Evolutionary conservation across 2,888 invertebrate genomes (phyloP).

Genomic region (Cheilosia impressa): DNA sequence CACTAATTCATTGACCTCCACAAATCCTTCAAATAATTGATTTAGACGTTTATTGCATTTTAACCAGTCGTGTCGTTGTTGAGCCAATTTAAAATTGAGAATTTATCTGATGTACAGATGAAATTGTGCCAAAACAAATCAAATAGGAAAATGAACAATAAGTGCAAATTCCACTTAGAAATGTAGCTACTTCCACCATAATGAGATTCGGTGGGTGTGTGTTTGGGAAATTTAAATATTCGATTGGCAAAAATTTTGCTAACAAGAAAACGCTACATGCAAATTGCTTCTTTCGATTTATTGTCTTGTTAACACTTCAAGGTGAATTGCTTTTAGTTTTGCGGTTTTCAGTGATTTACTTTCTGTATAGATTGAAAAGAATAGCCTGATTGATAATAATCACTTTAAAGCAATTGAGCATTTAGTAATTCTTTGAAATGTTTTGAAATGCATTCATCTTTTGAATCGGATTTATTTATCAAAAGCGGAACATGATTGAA

Average conservation of each 20-base stretch:
- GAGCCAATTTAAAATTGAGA: conserved; percentile 19
- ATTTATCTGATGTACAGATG: conserved; percentile 34
- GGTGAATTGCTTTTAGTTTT: conserved; percentile 7
- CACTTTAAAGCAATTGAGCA: neutral
- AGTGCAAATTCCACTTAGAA: conserved; percentile 59
- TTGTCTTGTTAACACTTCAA: conserved; percentile 46
- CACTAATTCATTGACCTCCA: conserved; percentile 37
- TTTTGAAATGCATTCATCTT: conserved; percentile 5
- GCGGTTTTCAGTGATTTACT: conserved; percentile 17
- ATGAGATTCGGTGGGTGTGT: neutral
- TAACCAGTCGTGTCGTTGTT: conserved; percentile 34
- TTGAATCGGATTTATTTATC: neutral
- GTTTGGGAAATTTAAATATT: conserved; percentile 33
- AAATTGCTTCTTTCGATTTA: conserved; percentile 19
- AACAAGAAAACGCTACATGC: conserved; percentile 31
- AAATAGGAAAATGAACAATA: conserved; percentile 30
- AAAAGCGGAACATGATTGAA: no score
- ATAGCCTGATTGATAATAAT: neutral
- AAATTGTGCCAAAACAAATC: conserved; percentile 61
- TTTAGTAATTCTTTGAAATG: neutral
- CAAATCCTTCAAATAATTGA: conserved; percentile 61
- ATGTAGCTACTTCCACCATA: neutral
- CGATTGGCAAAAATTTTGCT: conserved; percentile 48
- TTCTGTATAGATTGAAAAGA: neutral
- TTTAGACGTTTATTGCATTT: conserved; percentile 53